These are phyloP conservation scores for Saturnia pavonia DNA, from an alignment of 2,888 invertebrate species.

Conservation along the genomic window DNA sequence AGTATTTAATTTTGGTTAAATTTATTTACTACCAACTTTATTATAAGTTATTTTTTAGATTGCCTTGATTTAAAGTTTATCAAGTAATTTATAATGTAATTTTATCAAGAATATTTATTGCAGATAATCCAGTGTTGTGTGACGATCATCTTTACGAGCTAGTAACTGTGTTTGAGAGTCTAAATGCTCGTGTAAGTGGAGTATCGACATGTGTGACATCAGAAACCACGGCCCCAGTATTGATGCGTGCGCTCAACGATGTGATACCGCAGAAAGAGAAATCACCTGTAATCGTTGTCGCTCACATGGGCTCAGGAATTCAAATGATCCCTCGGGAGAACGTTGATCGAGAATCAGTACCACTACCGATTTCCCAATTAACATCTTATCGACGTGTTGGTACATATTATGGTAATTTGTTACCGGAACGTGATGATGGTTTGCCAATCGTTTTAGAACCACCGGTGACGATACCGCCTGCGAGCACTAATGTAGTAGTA, in stretches of 20 bases:
- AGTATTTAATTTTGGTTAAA: not conserved
- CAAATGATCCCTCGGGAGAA: conserved; percentile 40
- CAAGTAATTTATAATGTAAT: conserved; percentile 9
- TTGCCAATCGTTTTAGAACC: conserved; percentile 70
- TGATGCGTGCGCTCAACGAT: conserved; percentile 67
- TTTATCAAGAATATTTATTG: conserved; percentile 39
- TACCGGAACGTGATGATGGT: conserved; percentile 64
- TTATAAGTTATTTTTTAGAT: not conserved
- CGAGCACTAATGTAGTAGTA: conserved; percentile 61
- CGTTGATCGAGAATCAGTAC: conserved; percentile 35
- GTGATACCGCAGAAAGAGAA: conserved; percentile 51
- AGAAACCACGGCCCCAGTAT: conserved; percentile 56
- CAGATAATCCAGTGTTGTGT: conserved; percentile 92
- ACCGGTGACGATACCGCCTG: conserved; percentile 66
- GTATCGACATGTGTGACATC: conserved; percentile 80
- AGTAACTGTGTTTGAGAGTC: conserved; percentile 85
- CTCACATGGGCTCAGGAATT: conserved; percentile 49
- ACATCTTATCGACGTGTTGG: conserved; percentile 61
- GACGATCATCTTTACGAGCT: too few species aligned
- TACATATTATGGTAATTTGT: conserved; percentile 62
- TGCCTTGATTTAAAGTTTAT: not conserved
- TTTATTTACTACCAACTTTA: not conserved
- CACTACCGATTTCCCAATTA: conserved; percentile 48
- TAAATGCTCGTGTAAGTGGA: conserved; percentile 88
- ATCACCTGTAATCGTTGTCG: conserved; percentile 57